Evolutionary conservation across 2,888 invertebrate species (phyloP).

Genomic region (Ennomos erosarius): DNA sequence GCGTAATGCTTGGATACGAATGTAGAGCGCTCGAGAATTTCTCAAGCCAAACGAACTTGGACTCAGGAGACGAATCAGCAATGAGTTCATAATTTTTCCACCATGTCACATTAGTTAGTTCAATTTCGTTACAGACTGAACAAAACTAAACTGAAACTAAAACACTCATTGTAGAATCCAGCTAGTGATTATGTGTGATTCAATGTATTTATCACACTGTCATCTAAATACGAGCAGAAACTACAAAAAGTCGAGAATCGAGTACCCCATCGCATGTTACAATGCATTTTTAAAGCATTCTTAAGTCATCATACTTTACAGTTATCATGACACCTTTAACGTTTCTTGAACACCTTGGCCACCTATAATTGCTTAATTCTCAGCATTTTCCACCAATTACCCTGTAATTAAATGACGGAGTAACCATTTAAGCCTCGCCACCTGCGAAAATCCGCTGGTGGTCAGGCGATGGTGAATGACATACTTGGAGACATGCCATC

Average conservation of each 20-base stretch:
- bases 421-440: slow-evolving; percentile 7
- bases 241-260: too few relatives aligned
- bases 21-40: too few relatives aligned
- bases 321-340: slow-evolving; percentile 15
- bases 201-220: neutral
- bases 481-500: slow-evolving; percentile 26
- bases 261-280: neutral
- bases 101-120: too few relatives aligned
- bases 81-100: too few relatives aligned
- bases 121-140: too few relatives aligned
- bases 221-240: neutral
- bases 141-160: too few relatives aligned
- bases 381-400: slow-evolving; percentile 17
- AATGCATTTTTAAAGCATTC: neutral
- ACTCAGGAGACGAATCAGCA: too few relatives aligned
- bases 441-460: slow-evolving; percentile 17
- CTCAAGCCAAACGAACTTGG: too few relatives aligned
- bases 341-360: slow-evolving; percentile 19
- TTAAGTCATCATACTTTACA: neutral
- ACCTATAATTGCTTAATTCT: slow-evolving; percentile 14
- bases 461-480: slow-evolving; percentile 20
- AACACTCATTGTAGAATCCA: too few relatives aligned
- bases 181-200: too few relatives aligned
- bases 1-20: too few relatives aligned
- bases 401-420: slow-evolving; percentile 16